Evolutionary conservation across 2,888 invertebrate species (phyloP), one percentile per base, ranked within the genome.

Genomic region (Phyto melanocephala): DNA sequence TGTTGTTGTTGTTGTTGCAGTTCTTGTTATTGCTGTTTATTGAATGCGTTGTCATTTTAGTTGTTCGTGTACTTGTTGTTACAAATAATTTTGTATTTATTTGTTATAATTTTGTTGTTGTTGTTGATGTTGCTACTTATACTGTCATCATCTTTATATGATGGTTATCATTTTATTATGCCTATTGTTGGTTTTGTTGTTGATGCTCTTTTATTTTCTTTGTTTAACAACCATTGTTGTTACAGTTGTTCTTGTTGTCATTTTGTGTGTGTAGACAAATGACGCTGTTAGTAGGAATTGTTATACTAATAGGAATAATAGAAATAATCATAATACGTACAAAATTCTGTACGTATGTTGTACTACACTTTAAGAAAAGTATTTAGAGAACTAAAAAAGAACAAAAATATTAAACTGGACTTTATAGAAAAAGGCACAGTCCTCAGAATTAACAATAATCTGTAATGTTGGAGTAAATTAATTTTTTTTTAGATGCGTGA

Each of bases 221-320:
- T 45, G 5, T 8, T 68, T 52, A 3, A 28, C 28, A 6, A 28
- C 28, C n/a, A n/a, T n/a, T 56, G 58, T 20, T 42, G 22, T 24
- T 35, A 8, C 20, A 17, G 47, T 65, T 47, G 28, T 50, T 72
- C 17, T 74, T 80, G 65, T 80, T 74, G 52, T 28, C 50, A 52
- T 10, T 80, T 37, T 50, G 63, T 80, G 35, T 50, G 37, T 45
- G 54, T 15, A 52, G 52, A 67, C 67, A 80, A 74, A 80, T 79
- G 8, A 40, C 54, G 72, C 50, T 72, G 40, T 74, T 47, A 24
- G 52, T 52, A 54, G 67, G 67, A 67, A 72, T 79, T 67, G 60
- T 67, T 67, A 67, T 52, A 67, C 42, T 50, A 79, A 79, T 72
- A 74, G 52, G 11, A 45, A 52, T 28, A 74, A 47, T 13, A 17